Evolutionary conservation across 2,797 vertebrate species (phyloP).

Genomic region (Natrix natrix): DNA sequence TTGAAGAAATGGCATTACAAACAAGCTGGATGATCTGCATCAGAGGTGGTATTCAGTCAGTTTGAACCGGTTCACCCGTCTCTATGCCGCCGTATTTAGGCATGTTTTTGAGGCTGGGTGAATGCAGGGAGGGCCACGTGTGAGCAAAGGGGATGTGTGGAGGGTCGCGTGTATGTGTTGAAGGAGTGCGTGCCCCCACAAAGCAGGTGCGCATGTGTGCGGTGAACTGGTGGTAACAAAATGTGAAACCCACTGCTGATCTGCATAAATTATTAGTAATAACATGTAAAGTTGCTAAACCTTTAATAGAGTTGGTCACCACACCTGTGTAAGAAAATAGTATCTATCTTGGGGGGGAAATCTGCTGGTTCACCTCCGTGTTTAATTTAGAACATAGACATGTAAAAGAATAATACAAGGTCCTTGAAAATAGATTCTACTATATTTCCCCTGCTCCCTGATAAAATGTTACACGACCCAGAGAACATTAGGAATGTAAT

Average conservation of each 20-base stretch:
- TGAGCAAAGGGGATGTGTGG: no score
- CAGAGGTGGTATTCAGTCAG: no score
- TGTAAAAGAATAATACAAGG: neutral
- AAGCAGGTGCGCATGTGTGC: no score
- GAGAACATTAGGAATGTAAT: neutral
- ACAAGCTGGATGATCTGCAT: neutral
- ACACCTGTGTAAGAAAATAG: neutral
- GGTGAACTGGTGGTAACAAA: no score
- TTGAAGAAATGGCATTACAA: neutral
- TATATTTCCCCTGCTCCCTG: neutral
- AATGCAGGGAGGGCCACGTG: no score
- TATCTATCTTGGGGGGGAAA: neutral
- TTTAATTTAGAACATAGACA: neutral
- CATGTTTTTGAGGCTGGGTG: no score
- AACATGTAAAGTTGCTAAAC: neutral
- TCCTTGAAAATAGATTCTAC: neutral
- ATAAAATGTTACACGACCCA: neutral
- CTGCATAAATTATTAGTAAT: neutral
- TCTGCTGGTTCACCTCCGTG: neutral
- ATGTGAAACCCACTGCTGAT: neutral
- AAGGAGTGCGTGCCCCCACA: no score
- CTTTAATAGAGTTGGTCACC: neutral
- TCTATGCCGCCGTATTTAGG: no score
- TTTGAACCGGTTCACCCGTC: no score
- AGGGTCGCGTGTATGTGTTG: no score